A percentile compares a stretch with the other conserved stretches of the same genome.
These are phyloP conservation scores for Colistium nudipinnis DNA, from an alignment of 2,113 vertebrate species.

Conservation along the genomic window DNA sequence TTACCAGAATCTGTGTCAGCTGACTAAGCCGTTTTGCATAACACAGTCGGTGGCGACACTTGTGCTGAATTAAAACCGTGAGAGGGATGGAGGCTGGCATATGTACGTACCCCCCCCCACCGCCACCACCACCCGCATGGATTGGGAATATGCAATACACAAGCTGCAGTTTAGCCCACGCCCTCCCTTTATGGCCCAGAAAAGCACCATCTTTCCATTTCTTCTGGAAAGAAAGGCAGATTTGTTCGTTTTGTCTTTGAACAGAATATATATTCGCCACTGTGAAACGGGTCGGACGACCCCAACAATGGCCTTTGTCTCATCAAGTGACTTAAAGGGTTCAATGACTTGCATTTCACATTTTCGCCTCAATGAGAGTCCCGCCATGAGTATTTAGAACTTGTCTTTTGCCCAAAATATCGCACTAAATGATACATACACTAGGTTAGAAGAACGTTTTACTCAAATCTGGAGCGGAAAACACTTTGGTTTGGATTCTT, in stretches of 20 bases:
- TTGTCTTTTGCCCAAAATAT: no score
- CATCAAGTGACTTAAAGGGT: neutral
- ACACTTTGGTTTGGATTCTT: no score
- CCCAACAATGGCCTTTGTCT: neutral
- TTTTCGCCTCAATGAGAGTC: neutral
- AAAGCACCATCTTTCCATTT: no score
- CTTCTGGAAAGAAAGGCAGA: no score
- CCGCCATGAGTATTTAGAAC: no score
- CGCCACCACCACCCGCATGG: constrained; percentile 13
- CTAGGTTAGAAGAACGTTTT: neutral
- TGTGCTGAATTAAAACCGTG: constrained; percentile 17
- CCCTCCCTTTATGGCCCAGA: neutral
- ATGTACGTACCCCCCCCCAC: no score
- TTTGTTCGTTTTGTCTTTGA: no score
- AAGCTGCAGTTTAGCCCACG: neutral
- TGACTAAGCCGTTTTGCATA: constrained; percentile 71
- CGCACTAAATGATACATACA: neutral
- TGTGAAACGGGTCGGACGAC: neutral
- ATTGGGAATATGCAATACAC: neutral
- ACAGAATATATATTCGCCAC: no score
- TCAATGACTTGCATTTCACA: neutral
- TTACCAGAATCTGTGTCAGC: constrained; percentile 68
- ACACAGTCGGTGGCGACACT: constrained; percentile 43
- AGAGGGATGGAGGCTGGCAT: constrained; percentile 15
- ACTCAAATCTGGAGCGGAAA: neutral